Evolutionary conservation across 1,140 invertebrate species (phyloP).

Genomic region (Saccostrea echinata): DNA sequence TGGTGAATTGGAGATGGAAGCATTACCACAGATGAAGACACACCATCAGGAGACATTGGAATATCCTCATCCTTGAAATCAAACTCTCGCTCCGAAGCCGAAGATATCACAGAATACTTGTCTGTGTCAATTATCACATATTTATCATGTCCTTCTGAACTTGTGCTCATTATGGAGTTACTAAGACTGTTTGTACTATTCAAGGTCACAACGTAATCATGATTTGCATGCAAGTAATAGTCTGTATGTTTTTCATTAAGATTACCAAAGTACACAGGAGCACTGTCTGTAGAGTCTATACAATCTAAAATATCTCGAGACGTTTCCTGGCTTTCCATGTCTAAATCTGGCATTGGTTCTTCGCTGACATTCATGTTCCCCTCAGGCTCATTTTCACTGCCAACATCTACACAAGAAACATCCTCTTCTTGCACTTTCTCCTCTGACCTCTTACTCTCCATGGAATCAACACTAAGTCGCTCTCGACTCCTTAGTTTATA

Average conservation of each 20-base stretch:
- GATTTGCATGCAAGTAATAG: background rate
- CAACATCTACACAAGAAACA: constrained; percentile 49
- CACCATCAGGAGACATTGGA: background rate
- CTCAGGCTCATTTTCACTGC: constrained; percentile 47
- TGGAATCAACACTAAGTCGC: constrained; percentile 13
- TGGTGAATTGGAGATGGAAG: background rate
- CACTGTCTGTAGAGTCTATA: background rate
- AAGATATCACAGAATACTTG: constrained; percentile 45
- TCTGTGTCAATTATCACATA: constrained; percentile 35
- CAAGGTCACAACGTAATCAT: constrained; percentile 20
- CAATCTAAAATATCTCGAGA: background rate
- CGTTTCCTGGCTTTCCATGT: background rate
- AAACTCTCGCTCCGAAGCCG: constrained; percentile 6
- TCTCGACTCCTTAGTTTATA: constrained; percentile 64
- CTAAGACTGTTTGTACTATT: constrained; percentile 29
- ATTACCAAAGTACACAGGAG: constrained; percentile 16
- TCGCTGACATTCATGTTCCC: constrained; percentile 59
- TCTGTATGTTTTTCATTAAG: background rate
- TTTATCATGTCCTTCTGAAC: constrained; percentile 36
- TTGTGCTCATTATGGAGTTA: constrained; percentile 24
- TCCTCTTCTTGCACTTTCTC: constrained; percentile 53
- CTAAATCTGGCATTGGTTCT: constrained; percentile 24
- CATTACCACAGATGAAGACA: background rate
- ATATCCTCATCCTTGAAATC: constrained; percentile 21
- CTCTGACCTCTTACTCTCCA: constrained; percentile 43